Evolutionary conservation across 2,888 invertebrate species (phyloP), one percentile per base, ranked within the genome.

Genomic region (Perizoma flavofasciatum): DNA sequence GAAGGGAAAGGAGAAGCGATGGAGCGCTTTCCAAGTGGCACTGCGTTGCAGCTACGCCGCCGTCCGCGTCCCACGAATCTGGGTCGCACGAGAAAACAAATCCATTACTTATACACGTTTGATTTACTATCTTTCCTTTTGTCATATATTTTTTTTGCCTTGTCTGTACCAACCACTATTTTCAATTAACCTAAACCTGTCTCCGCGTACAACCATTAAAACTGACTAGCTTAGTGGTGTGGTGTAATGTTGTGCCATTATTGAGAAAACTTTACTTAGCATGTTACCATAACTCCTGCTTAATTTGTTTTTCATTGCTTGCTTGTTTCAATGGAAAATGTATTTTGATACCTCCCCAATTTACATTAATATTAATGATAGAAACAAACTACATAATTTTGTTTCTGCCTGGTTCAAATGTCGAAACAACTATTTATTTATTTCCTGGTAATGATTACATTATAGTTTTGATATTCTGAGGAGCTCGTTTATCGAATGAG

Each of bases 11-110:
- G 61, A 62, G 67, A 66, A 56, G 61, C 70, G 67, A 43, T 34
- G 11, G 71, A 56, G 9, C 50, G 49, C 51, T 57, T 61, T 55
- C 71, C 71, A 73, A 79, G 76, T 73, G 75, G 73, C 74, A 47
- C 58, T 72, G 70, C 63, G 72, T 68, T 73, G 73, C 74, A 71
- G 71, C 72, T 75, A 75, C 72, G 73, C 55, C 34, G 46, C 61
- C 57, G 59, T 41, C 65, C 55, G 63, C 73, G 72, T 74, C 73
- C 74, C 67, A 60, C 66, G 67, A 69, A 87, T 78, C 78, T 82
- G 66, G 86, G 88, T 86, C 86, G 84, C 63, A 67, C 72, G 70
- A 72, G 75, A 71, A 74, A 75, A 72, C 69, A 65, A 72, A 63
- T 67, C 60, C 65, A 44, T 44, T n/a, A 11, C 10, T 48, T 11